These are phyloP conservation scores for Nycticebus coucang DNA, from an alignment of 2,113 vertebrate species.

Conservation along the genomic window DNA sequence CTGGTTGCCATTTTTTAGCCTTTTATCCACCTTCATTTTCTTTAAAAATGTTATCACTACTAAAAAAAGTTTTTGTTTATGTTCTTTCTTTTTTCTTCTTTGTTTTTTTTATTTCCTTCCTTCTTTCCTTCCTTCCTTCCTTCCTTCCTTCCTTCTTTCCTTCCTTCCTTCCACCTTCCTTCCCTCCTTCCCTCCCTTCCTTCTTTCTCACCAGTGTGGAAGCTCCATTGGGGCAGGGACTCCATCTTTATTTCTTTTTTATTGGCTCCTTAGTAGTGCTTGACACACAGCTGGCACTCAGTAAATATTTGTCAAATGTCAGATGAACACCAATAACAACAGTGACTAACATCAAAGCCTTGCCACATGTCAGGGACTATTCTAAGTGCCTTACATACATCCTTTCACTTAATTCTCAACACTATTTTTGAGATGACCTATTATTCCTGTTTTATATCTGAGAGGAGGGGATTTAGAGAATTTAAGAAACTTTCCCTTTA, in stretches of 20 bases:
- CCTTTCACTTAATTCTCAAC: background rate
- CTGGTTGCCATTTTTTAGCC: background rate
- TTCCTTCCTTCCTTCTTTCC: too few relatives aligned
- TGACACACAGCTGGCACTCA: background rate
- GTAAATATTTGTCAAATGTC: background rate
- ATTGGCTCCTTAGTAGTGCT: background rate
- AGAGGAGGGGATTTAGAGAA: background rate
- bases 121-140: too few relatives aligned
- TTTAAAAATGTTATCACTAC: background rate
- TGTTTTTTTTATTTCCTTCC: too few relatives aligned
- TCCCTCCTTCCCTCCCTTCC: too few relatives aligned
- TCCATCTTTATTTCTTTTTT: background rate
- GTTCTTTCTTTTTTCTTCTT: background rate
- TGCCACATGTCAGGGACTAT: accelerated
- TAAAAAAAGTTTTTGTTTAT: background rate
- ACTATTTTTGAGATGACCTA: background rate
- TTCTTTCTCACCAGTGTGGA: background rate
- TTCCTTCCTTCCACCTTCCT: too few relatives aligned
- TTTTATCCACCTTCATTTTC: background rate
- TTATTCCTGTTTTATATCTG: background rate
- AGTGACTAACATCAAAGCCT: background rate
- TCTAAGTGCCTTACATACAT: background rate
- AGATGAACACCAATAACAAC: background rate
- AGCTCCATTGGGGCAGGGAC: background rate
- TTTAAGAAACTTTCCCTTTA: background rate